Evolutionary conservation across 1,140 invertebrate species (phyloP).

Genomic region (Contarinia nasturtii): DNA sequence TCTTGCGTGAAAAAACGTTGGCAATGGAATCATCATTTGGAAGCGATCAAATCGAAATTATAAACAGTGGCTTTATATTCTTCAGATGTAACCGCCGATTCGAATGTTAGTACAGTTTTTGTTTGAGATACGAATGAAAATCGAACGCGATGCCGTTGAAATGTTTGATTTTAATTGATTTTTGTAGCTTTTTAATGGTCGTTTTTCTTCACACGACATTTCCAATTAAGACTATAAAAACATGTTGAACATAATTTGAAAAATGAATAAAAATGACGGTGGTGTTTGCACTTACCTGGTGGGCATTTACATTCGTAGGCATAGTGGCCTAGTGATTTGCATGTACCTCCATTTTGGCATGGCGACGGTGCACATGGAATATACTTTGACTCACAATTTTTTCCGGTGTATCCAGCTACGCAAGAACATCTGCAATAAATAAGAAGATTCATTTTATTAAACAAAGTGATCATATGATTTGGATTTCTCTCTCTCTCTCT

Average conservation of each 20-base stretch:
- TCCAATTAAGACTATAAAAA: not conserved
- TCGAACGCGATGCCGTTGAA: too few species aligned
- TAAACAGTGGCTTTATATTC: too few species aligned
- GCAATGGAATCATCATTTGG: too few species aligned
- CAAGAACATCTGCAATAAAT: constrained; percentile 60
- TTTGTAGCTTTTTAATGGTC: not conserved
- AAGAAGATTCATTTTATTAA: constrained; percentile 3
- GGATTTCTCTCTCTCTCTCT: too few species aligned
- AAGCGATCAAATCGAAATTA: too few species aligned
- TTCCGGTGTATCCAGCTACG: constrained; percentile 69
- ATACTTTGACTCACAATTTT: constrained; percentile 77
- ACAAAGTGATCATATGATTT: too few species aligned
- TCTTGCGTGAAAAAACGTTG: too few species aligned
- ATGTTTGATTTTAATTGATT: not conserved
- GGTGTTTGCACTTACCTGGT: constrained; percentile 45
- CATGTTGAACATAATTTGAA: not conserved
- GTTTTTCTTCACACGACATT: not conserved
- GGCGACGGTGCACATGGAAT: constrained; percentile 79
- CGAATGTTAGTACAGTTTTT: not conserved
- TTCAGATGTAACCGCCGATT: too few species aligned
- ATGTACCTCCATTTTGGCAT: constrained; percentile 74
- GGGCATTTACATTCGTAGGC: constrained; percentile 72
- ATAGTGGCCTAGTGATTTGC: constrained; percentile 49
- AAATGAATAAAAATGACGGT: too few species aligned
- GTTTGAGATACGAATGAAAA: not conserved